Conservation (phyloP, 2,797 vertebrate species). For the Tokudaia tokunoshimensis region DNA sequence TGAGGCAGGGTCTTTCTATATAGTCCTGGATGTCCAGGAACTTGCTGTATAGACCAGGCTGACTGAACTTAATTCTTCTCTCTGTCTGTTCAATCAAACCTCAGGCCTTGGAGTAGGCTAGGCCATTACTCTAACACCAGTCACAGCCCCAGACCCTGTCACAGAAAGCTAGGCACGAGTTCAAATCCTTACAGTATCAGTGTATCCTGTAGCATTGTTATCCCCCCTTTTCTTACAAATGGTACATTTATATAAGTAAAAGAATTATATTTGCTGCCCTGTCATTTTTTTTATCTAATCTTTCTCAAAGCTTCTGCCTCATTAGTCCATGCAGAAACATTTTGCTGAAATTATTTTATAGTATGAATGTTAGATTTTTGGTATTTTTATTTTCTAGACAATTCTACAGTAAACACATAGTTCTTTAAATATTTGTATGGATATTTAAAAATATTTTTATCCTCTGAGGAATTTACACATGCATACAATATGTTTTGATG, state of each 20-base stretch:
- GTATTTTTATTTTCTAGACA: background rate
- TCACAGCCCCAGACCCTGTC: background rate
- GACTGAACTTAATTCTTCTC: background rate
- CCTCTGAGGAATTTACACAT: background rate
- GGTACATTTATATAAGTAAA: background rate
- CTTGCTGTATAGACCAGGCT: background rate
- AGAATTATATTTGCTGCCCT: background rate
- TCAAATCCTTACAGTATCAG: background rate
- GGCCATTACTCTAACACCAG: background rate
- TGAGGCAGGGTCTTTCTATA: background rate
- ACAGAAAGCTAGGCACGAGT: background rate
- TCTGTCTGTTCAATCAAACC: background rate
- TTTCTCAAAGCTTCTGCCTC: slow-evolving; percentile 9
- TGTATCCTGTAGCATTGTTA: background rate
- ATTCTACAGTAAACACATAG: background rate
- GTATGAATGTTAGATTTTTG: slow-evolving; percentile 1
- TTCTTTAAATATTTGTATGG: slow-evolving; percentile 39
- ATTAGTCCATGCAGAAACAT: background rate
- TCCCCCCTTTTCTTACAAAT: background rate
- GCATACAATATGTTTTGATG: too few species aligned
- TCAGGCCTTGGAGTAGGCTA: background rate
- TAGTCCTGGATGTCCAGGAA: background rate
- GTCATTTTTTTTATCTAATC: slow-evolving; percentile 5
- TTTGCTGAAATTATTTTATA: slow-evolving; percentile 24
- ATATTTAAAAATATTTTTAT: background rate